Evolutionary conservation across 2,113 vertebrate genomes (phyloP), one percentile per base, ranked within the genome.

Genomic region (Zapus hudsonius): DNA sequence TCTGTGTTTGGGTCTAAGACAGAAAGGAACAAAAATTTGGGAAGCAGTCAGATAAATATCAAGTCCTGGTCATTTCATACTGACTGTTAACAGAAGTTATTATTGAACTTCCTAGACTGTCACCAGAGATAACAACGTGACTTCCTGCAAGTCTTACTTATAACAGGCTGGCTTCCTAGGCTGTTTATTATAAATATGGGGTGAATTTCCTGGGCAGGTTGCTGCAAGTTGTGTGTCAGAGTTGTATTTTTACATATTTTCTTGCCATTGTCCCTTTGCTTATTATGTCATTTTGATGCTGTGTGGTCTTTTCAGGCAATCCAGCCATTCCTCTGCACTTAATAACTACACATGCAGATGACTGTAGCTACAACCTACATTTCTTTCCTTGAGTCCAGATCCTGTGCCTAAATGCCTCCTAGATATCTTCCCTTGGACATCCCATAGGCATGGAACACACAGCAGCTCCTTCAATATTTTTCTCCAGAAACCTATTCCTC

Each of bases 361-460:
- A 23, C 61, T 87, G 82, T 22, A 47, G 9, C 52, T 81, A 67
- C 33, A 87, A 19, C 29, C n/a, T 81, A 42, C 44, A 92, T 88
- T 90, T 91, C 42, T 61, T 87, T 72, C 63, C 80, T 85, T 74
- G 85, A 82, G 38, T 85, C 47, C 29, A 85, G 69, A 92, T 80
- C 33, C 42, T 61, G 87, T 36, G 38, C 42, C 33, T 31, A 89
- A n/a, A 69, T 82, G 38, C 44, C 33, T 66, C 40, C 67, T 74
- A 23, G 72, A 80, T 84, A 89, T 55, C 55, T 94, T 44, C 36
- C 36, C 42, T 85, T 86, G 52, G 22, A 64, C 67, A 75, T 59
- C 55, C 20, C 40, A 88, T 38, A 78, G 72, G 59, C 47, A 79
- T 23, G 87, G 70, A 81, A 93, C 57, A 82, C 64, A 70, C 57